Base-by-base conservation (phyloP, 1,140 invertebrate genomes). In the Scaptodrosophila lebanonensis region DNA sequence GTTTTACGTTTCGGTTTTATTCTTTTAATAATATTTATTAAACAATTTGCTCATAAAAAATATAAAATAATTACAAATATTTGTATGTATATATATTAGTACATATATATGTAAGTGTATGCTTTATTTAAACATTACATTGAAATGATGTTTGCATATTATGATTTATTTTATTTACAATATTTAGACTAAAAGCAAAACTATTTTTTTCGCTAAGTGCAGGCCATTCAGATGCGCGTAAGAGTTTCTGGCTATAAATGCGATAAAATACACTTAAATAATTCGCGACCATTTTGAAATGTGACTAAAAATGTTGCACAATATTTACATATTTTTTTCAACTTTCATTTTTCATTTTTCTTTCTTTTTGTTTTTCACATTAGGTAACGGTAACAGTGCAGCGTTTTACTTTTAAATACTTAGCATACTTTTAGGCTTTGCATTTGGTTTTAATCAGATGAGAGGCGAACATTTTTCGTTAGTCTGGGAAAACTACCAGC, bases 1-100 rank as follows among this genome's bases (percentile, higher is more conserved):
- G 45, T 35, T 54, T 62, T 47, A 59, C 29, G 27, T 60, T 68
- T 43, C 11, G 20, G 3, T 43, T 38, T 58, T 50, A 32, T 47
- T 53, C 20, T 22, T 75, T 50, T 58, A 44, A 30, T 51, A 32
- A 47, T 53, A 44, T 61, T 62, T 79, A 79, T 56, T 66, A 82
- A 82, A 82, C 66, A 82, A 75, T 73, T 58, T 60, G 29, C 36
- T 63, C 45, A 70, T 83, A 83, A 66, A 83, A 83, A 83, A 83
- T 63, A 66, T 58, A 58, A 66, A 66, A 79, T 83, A 83, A 83
- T 83, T 76, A 83, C 66, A 83, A 77, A 47, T 70, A 82, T 63
- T 56, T 44, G 53, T 60, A 56, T 56, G 67, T 49, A 54, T 53
- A 29, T 29, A 33, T 36, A 22, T 45, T 43, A 4, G 8, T 25